phyloP scores from a whole-genome alignment of 2,888 invertebrate species.

The Mycalesis mineus region DNA sequence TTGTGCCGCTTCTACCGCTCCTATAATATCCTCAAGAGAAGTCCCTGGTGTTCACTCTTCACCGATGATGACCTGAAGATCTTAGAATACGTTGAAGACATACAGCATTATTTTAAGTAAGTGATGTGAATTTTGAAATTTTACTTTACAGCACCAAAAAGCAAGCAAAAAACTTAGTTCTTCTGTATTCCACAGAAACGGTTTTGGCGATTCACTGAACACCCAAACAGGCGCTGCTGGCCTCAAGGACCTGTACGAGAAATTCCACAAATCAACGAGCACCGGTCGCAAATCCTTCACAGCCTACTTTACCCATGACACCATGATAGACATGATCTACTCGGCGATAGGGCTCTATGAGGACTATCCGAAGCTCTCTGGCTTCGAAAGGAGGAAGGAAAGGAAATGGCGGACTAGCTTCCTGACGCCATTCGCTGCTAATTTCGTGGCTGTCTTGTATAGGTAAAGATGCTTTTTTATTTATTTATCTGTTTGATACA shows the following conservation, averaged over 20 bases:
- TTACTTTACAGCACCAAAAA: too few species aligned
- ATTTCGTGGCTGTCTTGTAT: slow-evolving; percentile 82
- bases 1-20: slow-evolving; percentile 85
- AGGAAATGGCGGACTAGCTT: slow-evolving; percentile 65
- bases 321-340: slow-evolving; percentile 76
- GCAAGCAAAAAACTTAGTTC: too few species aligned
- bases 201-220: slow-evolving; percentile 28
- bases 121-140: not conserved
- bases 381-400: slow-evolving; percentile 76
- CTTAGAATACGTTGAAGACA: slow-evolving; percentile 83
- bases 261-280: slow-evolving; percentile 45
- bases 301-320: slow-evolving; percentile 80
- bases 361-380: slow-evolving; percentile 71
- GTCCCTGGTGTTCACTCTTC: slow-evolving; percentile 85
- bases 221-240: slow-evolving; percentile 79
- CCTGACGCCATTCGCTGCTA: slow-evolving; percentile 82
- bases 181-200: slow-evolving; percentile 34
- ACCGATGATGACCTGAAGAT: slow-evolving; percentile 79
- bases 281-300: slow-evolving; percentile 42
- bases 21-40: slow-evolving; percentile 46
- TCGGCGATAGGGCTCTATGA: slow-evolving; percentile 69
- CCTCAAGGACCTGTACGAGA: slow-evolving; percentile 78
- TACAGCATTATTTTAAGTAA: slow-evolving; percentile 73
- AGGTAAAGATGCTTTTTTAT: slow-evolving; percentile 57
- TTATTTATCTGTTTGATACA: not conserved